These are phyloP conservation scores for Periphyllus acericola DNA, from an alignment of 2,888 invertebrate genomes.

Conservation along the genomic window DNA sequence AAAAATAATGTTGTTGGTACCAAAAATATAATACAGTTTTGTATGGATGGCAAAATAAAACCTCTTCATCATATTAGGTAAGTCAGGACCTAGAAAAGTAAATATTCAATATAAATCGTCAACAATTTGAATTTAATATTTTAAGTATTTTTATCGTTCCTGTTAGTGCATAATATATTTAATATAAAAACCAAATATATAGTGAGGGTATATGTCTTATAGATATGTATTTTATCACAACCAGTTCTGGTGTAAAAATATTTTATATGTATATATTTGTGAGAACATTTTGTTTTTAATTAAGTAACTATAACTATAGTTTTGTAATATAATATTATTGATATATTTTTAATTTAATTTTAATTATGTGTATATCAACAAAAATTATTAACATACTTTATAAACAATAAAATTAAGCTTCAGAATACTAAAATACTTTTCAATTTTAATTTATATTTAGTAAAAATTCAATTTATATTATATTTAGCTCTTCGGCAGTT, in stretches of 20 bases:
- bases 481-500: conserved; percentile 65
- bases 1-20: conserved; percentile 65
- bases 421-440: background rate
- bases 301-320: background rate
- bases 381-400: no score
- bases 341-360: background rate
- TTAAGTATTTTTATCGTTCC: background rate
- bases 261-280: background rate
- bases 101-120: background rate
- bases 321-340: background rate
- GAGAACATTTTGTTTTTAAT: background rate
- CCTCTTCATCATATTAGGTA: conserved; percentile 65
- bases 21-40: conserved; percentile 64
- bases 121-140: background rate
- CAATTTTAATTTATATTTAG: background rate
- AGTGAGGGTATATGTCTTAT: no score
- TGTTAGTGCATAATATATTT: no score
- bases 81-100: background rate
- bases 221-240: no score
- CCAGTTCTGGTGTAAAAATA: no score
- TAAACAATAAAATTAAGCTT: background rate
- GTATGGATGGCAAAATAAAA: conserved; percentile 64
- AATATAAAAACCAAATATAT: no score
- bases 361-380: background rate
- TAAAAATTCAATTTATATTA: background rate